These are phyloP conservation scores for Rhagoletis pomonella DNA, from an alignment of 1,140 invertebrate genomes.

Conservation along the genomic window DNA sequence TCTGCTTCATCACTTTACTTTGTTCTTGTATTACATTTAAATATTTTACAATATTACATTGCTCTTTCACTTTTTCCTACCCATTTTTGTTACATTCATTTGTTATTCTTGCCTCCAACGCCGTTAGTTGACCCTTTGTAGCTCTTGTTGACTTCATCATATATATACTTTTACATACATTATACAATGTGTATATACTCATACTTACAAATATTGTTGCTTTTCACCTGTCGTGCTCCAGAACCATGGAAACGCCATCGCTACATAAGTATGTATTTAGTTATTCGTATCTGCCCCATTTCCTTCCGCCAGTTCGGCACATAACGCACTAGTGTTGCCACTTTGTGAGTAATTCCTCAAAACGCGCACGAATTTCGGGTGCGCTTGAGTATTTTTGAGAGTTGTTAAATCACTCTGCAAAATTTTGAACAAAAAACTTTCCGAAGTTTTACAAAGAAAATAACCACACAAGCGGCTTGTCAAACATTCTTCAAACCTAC, in stretches of 20 bases:
- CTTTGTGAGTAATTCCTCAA: too few relatives aligned
- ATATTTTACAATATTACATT: slow-evolving; percentile 14
- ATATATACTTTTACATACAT: not conserved
- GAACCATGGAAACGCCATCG: slow-evolving; percentile 22
- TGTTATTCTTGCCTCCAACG: not conserved
- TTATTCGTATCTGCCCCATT: not conserved
- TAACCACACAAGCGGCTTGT: too few relatives aligned
- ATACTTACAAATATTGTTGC: not conserved
- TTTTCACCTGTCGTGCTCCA: slow-evolving; percentile 25
- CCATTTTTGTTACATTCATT: not conserved
- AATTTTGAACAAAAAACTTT: too few relatives aligned
- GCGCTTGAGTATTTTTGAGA: too few relatives aligned
- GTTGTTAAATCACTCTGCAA: too few relatives aligned
- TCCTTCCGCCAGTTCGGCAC: not conserved
- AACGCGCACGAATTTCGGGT: too few relatives aligned
- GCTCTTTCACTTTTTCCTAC: not conserved
- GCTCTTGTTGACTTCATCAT: not conserved
- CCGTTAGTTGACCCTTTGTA: not conserved
- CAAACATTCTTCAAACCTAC: too few relatives aligned
- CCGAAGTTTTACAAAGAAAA: too few relatives aligned
- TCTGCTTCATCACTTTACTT: not conserved
- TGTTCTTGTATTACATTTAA: slow-evolving; percentile 10
- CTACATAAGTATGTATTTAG: too few relatives aligned
- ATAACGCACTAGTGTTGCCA: not conserved
- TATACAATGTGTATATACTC: too few relatives aligned